Evolutionary conservation across 2,113 vertebrate species (phyloP).

Genomic region (Urocynchramus pylzowi): DNA sequence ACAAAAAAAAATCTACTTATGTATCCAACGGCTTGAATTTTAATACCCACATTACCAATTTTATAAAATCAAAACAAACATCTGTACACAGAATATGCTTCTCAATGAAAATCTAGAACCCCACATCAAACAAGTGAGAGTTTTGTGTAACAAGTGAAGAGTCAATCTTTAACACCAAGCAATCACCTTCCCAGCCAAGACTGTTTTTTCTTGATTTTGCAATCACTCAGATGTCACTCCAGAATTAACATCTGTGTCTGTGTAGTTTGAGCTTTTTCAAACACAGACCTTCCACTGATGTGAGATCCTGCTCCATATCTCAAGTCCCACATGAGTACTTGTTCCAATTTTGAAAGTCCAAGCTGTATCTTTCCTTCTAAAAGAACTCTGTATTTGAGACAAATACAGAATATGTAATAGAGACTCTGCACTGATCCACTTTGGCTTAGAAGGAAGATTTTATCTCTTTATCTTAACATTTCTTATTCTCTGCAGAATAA

Average conservation of each 20-base stretch:
- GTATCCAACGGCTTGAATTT: not conserved
- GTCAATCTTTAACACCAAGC: not conserved
- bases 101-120: not conserved
- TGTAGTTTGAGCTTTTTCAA: not conserved
- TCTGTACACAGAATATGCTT: not conserved
- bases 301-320: not conserved
- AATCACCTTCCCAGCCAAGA: not conserved
- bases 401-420: conserved; percentile 11
- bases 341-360: conserved; percentile 9
- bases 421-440: not conserved
- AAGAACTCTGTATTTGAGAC: not conserved
- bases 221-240: not conserved
- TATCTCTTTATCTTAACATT: not conserved
- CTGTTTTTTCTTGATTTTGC: not conserved
- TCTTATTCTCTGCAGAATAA: not conserved
- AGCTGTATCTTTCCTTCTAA: not conserved
- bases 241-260: not conserved
- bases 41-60: not conserved
- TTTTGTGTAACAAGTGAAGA: not conserved
- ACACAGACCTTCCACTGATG: not conserved
- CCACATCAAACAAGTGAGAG: not conserved
- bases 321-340: not conserved
- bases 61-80: not conserved
- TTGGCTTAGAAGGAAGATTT: not conserved
- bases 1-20: not conserved